A percentile compares a stretch with the other conserved stretches of the same genome.
Evolutionary conservation across 2,888 invertebrate species (phyloP).

Genomic region (Gasteruption jaculator): DNA sequence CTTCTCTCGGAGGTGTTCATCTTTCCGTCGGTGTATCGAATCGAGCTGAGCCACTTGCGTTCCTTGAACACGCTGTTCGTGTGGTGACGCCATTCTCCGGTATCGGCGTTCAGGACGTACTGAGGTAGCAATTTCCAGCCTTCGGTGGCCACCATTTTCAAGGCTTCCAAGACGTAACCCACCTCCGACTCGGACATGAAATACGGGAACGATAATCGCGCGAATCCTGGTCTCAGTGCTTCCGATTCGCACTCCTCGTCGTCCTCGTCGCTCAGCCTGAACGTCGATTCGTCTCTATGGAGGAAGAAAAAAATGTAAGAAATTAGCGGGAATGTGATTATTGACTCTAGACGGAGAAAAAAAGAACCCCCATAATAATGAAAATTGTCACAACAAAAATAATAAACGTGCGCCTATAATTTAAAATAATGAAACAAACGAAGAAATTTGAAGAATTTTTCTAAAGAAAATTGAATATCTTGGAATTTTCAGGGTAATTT

Average conservation of each 20-base stretch:
- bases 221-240: constrained; percentile 80
- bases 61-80: constrained; percentile 75
- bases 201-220: constrained; percentile 78
- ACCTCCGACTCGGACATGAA: constrained; percentile 77
- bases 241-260: constrained; percentile 57
- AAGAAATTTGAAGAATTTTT: too few relatives aligned
- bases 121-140: constrained; percentile 87
- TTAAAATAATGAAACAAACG: too few relatives aligned
- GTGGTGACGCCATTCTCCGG: constrained; percentile 86
- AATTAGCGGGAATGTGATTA: too few relatives aligned
- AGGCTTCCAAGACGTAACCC: constrained; percentile 76
- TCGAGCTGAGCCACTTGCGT: constrained; percentile 75
- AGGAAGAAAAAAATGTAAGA: too few relatives aligned
- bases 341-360: too few relatives aligned
- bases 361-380: too few relatives aligned
- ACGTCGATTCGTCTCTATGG: too few relatives aligned
- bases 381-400: too few relatives aligned
- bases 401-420: too few relatives aligned
- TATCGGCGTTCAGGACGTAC: constrained; percentile 81
- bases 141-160: constrained; percentile 83
- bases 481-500: too few relatives aligned
- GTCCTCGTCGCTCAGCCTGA: constrained; percentile 30
- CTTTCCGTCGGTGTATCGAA: constrained; percentile 71
- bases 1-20: constrained; percentile 71
- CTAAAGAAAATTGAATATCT: too few relatives aligned